Percentiles rank a stretch among this genome's conserved stretches.
Conservation (phyloP, 2,797 vertebrate species). For the Ptychobarbus kaznakovi region DNA sequence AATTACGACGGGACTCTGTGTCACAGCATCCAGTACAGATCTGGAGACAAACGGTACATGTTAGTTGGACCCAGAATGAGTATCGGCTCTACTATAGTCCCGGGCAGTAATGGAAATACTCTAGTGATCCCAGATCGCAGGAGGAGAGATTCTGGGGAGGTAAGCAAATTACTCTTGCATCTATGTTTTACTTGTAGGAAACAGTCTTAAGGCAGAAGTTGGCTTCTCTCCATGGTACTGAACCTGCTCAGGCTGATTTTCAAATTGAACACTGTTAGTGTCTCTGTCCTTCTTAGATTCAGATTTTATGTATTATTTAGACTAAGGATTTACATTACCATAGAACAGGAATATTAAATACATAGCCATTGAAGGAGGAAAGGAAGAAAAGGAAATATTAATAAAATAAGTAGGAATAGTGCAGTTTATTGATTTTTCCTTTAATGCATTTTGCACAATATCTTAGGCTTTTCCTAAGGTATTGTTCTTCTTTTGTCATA, state of each 20-base stretch:
- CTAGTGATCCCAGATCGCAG: too few species aligned
- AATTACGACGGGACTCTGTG: too few species aligned
- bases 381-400: background rate
- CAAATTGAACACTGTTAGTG: background rate
- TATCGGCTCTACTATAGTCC: too few species aligned
- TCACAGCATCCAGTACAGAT: slow-evolving; percentile 30
- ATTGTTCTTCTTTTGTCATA: background rate
- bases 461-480: background rate
- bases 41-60: too few species aligned
- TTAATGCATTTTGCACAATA: background rate
- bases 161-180: background rate
- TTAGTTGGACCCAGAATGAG: too few species aligned
- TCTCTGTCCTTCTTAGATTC: background rate
- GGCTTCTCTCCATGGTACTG: slow-evolving; percentile 8
- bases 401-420: slow-evolving; percentile 30
- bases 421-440: background rate
- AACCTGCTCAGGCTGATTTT: background rate
- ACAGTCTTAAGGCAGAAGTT: background rate
- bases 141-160: too few species aligned
- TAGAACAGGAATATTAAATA: background rate
- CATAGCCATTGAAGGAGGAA: background rate
- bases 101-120: too few species aligned
- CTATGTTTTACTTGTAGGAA: background rate
- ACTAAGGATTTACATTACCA: background rate
- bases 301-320: too few species aligned